A percentile compares a stretch with the other conserved stretches of the same genome.
Evolutionary conservation across 2,797 vertebrate species (phyloP).

Genomic region (Catostomus latipinnis): DNA sequence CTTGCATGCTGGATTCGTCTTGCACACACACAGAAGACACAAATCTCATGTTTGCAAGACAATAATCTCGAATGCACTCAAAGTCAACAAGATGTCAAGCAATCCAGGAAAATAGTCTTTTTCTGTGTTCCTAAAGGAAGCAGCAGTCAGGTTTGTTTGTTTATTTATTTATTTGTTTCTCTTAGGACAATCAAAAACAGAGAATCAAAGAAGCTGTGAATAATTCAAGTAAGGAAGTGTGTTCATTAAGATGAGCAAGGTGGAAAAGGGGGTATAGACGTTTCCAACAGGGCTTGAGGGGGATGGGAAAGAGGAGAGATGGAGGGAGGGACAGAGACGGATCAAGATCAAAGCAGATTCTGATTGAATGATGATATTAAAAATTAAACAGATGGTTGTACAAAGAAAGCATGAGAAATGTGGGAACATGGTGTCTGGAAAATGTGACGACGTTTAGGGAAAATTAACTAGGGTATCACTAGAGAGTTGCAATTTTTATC

Average conservation of each 20-base stretch:
- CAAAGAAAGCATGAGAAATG: slow-evolving; percentile 43
- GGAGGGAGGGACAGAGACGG: slow-evolving; percentile 46
- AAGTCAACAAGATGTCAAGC: slow-evolving; percentile 34
- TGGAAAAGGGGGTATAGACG: slow-evolving; percentile 35
- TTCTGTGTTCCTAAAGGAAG: slow-evolving; percentile 54
- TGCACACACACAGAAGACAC: background rate
- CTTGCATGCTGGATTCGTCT: background rate
- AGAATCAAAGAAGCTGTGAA: slow-evolving; percentile 75
- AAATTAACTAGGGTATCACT: slow-evolving; percentile 16
- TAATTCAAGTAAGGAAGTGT: slow-evolving; percentile 76
- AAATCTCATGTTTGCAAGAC: slow-evolving; percentile 1
- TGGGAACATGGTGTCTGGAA: slow-evolving; percentile 18
- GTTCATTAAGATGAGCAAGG: slow-evolving; percentile 74
- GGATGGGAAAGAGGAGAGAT: background rate
- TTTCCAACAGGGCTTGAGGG: slow-evolving; percentile 31
- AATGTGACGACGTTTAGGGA: slow-evolving; percentile 22
- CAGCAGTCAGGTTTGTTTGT: slow-evolving; percentile 69
- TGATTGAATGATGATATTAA: slow-evolving; percentile 51
- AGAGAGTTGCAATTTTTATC: slow-evolving; percentile 1
- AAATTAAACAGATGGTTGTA: slow-evolving; percentile 48
- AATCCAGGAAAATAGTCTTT: slow-evolving; percentile 22
- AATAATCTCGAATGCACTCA: slow-evolving; percentile 24
- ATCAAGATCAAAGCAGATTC: slow-evolving; percentile 52
- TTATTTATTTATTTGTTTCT: slow-evolving; percentile 80
- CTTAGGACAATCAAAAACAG: slow-evolving; percentile 72